Base-by-base conservation (phyloP, 2,113 vertebrate genomes). In the Tamias sibiricus region DNA sequence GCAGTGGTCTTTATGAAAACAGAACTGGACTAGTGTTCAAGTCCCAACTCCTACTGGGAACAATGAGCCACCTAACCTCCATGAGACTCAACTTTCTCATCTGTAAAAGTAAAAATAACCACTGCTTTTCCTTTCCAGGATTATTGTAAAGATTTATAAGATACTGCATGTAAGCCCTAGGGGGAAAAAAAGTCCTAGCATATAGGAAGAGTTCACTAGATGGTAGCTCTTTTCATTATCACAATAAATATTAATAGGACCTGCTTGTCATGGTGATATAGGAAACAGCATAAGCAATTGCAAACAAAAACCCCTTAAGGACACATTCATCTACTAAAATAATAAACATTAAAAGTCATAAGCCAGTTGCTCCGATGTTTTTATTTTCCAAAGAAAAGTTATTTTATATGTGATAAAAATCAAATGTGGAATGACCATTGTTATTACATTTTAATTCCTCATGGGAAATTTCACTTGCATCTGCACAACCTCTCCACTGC, bases 391-490 rank as follows among this genome's bases (percentile, higher is more conserved):
- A 80, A 85, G 85, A 14, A 88, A 14, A n/a, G 24, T 88, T 87
- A 42, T 93, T 77, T 88, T 62, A 90, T 92, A 66, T 69, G 28
- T 66, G 35, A 69, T 71, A 57, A 82, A 82, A 54, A 91, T 28
- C 8, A 80, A 86, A 85, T 49, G 20, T 8, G 4, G 1, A 9
- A 72, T 88, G 26, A 49, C 20, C 19, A 66, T 28, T 85, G 8
- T 37, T 85, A 66, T 8, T 77, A 77, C 13, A 12, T 86, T 96
- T 96, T 11, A 89, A 0, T 8, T 10, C 35, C 87, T 87, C 32
- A 9, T 59, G 57, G 62, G 62, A 90, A 91, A 95, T 90, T 92
- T 97, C 42, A 83, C 19, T 92, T 82, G 75, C 82, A 90, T 81
- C 26, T 72, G 1, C 2, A 32, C 47, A 54, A 40, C 22, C 37